Percentiles rank a stretch among this genome's conserved stretches.
Conservation (phyloP, 2,797 vertebrate species). For the Synanceia verrucosa region DNA sequence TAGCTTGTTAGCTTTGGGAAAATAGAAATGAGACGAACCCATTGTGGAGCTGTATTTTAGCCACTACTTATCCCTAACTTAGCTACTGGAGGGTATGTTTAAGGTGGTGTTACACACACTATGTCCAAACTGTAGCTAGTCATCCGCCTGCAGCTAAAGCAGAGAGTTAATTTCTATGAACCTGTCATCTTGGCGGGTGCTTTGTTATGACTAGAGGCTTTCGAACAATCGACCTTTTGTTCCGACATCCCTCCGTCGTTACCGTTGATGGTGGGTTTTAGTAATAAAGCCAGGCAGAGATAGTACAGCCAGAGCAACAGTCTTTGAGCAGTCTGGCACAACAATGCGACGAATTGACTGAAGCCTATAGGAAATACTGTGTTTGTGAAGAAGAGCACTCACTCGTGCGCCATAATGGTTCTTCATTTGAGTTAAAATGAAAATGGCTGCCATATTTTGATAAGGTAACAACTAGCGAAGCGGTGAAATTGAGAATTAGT, state of each 20-base stretch:
- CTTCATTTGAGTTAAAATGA: not conserved
- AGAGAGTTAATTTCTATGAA: constrained; percentile 10
- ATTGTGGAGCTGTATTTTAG: constrained; percentile 9
- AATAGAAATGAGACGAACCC: constrained; percentile 30
- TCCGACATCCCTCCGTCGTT: constrained; percentile 48
- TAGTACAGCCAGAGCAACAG: not conserved
- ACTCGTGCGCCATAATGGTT: not conserved
- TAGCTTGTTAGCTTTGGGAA: constrained; percentile 70
- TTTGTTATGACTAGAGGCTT: constrained; percentile 65
- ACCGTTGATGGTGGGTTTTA: not conserved
- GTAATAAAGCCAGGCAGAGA: not conserved
- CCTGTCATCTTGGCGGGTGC: constrained; percentile 59
- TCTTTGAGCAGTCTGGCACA: not conserved
- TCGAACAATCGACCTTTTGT: constrained; percentile 79
- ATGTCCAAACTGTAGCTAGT: not conserved
- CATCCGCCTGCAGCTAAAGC: not conserved
- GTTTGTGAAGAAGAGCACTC: not conserved
- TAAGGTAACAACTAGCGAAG: not conserved
- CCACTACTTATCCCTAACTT: not conserved
- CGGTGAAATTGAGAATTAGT: not conserved
- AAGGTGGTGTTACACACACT: not conserved
- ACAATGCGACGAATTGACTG: constrained; percentile 3
- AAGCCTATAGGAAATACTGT: not conserved
- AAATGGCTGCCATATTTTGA: not conserved
- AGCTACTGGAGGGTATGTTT: not conserved